Percentiles rank a stretch among this genome's conserved stretches.
phyloP scores from a whole-genome alignment of 2,113 vertebrate genomes.

The Salvelinus namaycush region DNA sequence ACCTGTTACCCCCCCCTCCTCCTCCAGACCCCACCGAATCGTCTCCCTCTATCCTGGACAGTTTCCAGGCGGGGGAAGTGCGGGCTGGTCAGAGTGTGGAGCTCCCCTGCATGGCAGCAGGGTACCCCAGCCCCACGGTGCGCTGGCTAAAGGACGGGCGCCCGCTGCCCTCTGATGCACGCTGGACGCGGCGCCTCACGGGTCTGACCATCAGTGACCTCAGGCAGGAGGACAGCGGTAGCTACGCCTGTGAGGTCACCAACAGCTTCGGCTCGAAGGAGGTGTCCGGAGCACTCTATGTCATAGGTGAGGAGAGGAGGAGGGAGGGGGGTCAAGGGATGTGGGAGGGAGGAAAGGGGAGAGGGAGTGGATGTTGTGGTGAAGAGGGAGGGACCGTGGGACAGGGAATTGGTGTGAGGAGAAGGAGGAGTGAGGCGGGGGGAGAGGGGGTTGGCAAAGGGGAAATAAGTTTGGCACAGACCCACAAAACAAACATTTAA shows the following conservation, averaged over 20 bases:
- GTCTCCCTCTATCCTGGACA: slow-evolving; percentile 91
- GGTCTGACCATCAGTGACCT: slow-evolving; percentile 93
- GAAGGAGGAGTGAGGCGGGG: neutral
- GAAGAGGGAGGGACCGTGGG: neutral
- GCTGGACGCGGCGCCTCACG: slow-evolving; percentile 90
- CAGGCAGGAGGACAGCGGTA: slow-evolving; percentile 91
- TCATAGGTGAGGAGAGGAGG: slow-evolving; percentile 79
- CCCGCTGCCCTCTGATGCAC: slow-evolving; percentile 87
- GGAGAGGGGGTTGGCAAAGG: neutral
- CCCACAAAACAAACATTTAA: too few species aligned
- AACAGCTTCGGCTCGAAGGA: slow-evolving; percentile 97
- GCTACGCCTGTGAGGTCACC: slow-evolving; percentile 96
- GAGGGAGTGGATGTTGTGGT: neutral
- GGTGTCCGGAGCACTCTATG: slow-evolving; percentile 88
- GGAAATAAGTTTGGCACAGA: neutral
- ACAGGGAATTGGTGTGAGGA: neutral
- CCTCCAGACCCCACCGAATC: slow-evolving; percentile 87
- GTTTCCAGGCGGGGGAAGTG: slow-evolving; percentile 91
- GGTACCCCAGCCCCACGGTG: slow-evolving; percentile 91
- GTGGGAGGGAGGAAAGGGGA: neutral
- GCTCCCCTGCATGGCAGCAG: slow-evolving; percentile 91
- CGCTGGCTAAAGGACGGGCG: slow-evolving; percentile 96
- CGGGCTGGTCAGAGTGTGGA: slow-evolving; percentile 84
- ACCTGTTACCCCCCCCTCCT: neutral
- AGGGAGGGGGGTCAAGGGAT: neutral